Base-by-base conservation (phyloP, 1,140 invertebrate genomes). In the Brachionus plicatilis region DNA sequence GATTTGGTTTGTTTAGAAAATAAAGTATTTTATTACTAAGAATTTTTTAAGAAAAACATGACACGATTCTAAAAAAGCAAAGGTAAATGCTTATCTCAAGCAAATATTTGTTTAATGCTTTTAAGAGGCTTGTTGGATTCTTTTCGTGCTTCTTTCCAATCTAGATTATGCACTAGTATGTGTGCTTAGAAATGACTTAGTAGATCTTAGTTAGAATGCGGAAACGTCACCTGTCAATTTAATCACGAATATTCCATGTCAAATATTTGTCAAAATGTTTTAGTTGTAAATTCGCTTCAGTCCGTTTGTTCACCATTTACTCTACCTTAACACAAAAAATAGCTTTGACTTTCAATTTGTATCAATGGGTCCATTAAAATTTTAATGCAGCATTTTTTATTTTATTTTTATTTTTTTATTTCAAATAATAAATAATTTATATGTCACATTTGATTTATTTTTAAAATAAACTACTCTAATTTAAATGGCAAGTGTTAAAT, bases 41-140 rank as follows among this genome's bases (percentile, higher is more conserved):
- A 60, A 60, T 33, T 68, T 33, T 68, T 33, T 33, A 17, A 11
- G 24, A 17, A 68, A 68, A 33, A 29, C 66, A 68, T 68, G 66
- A 68, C 66, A 68, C 66, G 27, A 68, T 68, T 68, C 66, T 68
- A 12, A 17, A 68, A 29, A 68, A 68, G 66, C 33, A 68, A 68
- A 68, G 33, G 66, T 33, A 68, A 68, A 68, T 33, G 66, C 66
- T 12, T 68, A 68, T 68, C 66, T 68, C 66, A 41, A 33, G 66
- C 33, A 68, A 68, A 68, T 68, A 68, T 68, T 68, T 68, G 33
- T 33, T 37, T 33, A 14, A n/a, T 68, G 66, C 33, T 29, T 68
- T 41, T 20, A 33, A 33, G 9, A 68, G 33, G 33, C 12, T 33
- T 33, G 3, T 14, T n/a, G 12, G 3, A 37, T 68, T n/a, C 12